Conservation (phyloP, 2,113 vertebrate genomes). For the Benitochromis conjunctus region DNA sequence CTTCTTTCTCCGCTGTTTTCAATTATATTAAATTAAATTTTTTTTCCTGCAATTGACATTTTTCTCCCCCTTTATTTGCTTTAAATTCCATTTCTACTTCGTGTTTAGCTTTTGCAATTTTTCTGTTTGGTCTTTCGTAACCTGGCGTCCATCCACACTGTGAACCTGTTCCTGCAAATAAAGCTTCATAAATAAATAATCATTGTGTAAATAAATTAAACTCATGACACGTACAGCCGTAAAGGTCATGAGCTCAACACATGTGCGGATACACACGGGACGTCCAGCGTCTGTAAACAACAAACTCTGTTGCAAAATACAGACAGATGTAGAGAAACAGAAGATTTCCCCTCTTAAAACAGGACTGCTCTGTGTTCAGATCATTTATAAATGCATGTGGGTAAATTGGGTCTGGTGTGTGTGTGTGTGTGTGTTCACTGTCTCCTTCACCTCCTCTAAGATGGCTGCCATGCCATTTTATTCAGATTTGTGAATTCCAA, state of each 20-base stretch:
- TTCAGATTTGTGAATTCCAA: background rate
- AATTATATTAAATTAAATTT: background rate
- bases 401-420: background rate
- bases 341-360: background rate
- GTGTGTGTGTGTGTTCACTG: background rate
- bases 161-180: background rate
- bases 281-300: background rate
- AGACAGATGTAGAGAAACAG: background rate
- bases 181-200: slow-evolving; percentile 39
- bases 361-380: background rate
- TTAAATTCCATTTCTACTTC: background rate
- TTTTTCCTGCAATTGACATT: background rate
- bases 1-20: background rate
- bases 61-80: background rate
- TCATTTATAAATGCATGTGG: background rate
- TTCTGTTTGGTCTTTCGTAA: background rate
- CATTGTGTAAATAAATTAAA: slow-evolving; percentile 23
- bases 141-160: background rate
- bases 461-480: slow-evolving; percentile 17
- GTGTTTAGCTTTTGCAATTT: background rate
- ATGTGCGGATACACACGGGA: background rate
- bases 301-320: background rate
- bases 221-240: background rate
- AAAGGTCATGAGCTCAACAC: slow-evolving; percentile 10
- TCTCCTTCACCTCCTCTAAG: slow-evolving; percentile 13